Percentiles rank a stretch among this genome's conserved stretches.
Evolutionary conservation across 1,140 invertebrate genomes (phyloP).

Genomic region (Drosophila malerkotliana): DNA sequence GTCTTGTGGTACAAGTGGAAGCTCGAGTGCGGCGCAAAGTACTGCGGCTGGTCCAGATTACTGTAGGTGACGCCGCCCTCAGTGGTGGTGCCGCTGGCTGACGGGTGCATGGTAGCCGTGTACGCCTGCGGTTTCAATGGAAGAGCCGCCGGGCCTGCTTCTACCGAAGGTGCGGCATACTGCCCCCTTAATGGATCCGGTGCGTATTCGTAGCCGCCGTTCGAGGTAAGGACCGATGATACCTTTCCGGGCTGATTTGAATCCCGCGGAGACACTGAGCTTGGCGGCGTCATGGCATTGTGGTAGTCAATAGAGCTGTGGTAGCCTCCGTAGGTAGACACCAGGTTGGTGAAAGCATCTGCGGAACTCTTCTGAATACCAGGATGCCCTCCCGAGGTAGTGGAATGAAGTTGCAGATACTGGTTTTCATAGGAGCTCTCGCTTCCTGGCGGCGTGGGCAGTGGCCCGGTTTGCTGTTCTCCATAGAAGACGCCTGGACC

Average conservation of each 20-base stretch:
- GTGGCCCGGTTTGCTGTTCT: conserved; percentile 87
- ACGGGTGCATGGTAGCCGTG: conserved; percentile 85
- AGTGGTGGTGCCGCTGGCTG: conserved; percentile 84
- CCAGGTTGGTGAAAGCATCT: conserved; percentile 86
- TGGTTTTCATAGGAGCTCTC: conserved; percentile 92
- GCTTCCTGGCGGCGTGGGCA: conserved; percentile 94
- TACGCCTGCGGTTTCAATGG: conserved; percentile 96
- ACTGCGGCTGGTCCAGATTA: conserved; percentile 91
- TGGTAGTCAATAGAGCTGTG: conserved; percentile 90
- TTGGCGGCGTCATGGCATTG: conserved; percentile 97
- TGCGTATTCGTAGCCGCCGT: conserved; percentile 75
- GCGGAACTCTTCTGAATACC: conserved; percentile 82
- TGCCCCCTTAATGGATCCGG: conserved; percentile 71
- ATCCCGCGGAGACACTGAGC: conserved; percentile 96
- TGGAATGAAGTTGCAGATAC: conserved; percentile 87
- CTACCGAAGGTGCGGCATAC: conserved; percentile 81
- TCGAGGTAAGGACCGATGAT: conserved; percentile 87
- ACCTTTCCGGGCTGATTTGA: conserved; percentile 85
- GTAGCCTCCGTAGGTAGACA: conserved; percentile 88
- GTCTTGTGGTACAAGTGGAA: conserved; percentile 94
- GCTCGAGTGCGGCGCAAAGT: conserved; percentile 91
- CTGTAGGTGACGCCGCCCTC: conserved; percentile 86
- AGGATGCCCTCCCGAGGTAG: conserved; percentile 80
- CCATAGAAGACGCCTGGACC: conserved; percentile 83
- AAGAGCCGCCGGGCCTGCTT: conserved; percentile 87